Evolutionary conservation across 1,140 invertebrate genomes (phyloP), one percentile per base, ranked within the genome.

Genomic region (Thaumatotibia leucotreta): DNA sequence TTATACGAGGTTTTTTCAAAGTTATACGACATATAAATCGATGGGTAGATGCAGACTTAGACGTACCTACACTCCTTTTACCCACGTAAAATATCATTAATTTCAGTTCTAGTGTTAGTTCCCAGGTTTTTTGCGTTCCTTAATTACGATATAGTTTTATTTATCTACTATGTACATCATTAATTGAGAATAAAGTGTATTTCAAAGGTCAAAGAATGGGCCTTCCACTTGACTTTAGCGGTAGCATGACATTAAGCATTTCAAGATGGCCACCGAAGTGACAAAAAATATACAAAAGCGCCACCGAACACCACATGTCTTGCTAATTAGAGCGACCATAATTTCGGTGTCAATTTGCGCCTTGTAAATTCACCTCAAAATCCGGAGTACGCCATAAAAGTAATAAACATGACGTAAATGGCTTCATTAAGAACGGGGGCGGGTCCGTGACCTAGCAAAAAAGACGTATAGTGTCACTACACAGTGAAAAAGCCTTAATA

Each of bases 361-460:
- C 74, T 79, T 83, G 79, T 88, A 89, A 91, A 88, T 89, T 88
- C 73, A 79, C 80, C 73, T 83, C 81, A 82, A 88, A 88, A 86
- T 84, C 84, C 80, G 50, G 74, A 76, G 82, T 84, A 78, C 78
- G 82, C 77, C 80, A 80, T 86, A 86, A 91, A 86, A 84, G 86
- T 78, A 84, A 88, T 91, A 91, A 91, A 89, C 74, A 81, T 91
- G 88, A 88, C 86, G 79, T 72, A 86, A 91, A 91, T 83, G 80
- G 81, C 86, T 91, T 91, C 86, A 91, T 91, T 91, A 91, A 82
- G 75, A 73, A 68, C 64, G 65, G 70, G 73, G 85, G 83, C 79
- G 84, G 74, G 76, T 76, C 77, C 76, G 73, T 67, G 70, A 72
- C 72, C 66, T 83, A 76, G 81, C 83, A 86, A 90, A 89, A 90